These are phyloP conservation scores for Bujurquina vittata DNA, from an alignment of 2,113 vertebrate genomes.

Conservation along the genomic window DNA sequence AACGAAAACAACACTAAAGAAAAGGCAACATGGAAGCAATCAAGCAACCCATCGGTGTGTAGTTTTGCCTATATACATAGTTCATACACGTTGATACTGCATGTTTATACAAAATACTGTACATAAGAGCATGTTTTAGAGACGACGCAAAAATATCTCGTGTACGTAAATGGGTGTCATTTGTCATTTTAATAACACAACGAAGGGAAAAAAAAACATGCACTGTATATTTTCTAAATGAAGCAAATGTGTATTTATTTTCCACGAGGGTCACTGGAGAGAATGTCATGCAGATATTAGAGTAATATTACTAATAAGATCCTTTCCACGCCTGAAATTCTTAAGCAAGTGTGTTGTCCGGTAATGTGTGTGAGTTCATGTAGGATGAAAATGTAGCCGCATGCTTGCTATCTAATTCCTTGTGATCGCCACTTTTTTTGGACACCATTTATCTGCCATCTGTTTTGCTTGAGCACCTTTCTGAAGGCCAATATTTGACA, in stretches of 20 bases:
- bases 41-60: constrained; percentile 80
- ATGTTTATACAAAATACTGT: constrained; percentile 86
- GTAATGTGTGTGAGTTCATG: constrained; percentile 81
- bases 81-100: constrained; percentile 85
- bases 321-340: constrained; percentile 78
- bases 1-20: constrained; percentile 75
- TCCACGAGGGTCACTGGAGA: constrained; percentile 80
- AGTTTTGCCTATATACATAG: constrained; percentile 84
- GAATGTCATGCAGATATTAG: constrained; percentile 78
- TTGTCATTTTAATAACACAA: constrained; percentile 84
- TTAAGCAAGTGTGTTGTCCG: constrained; percentile 82
- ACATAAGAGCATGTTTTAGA: constrained; percentile 91
- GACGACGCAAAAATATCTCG: constrained; percentile 82
- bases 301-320: constrained; percentile 77
- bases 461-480: constrained; percentile 54
- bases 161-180: constrained; percentile 84
- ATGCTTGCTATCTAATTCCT: constrained; percentile 80
- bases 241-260: constrained; percentile 82
- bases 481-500: constrained; percentile 45
- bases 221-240: constrained; percentile 86
- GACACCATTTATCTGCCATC: constrained; percentile 41
- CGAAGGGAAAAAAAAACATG: constrained; percentile 76
- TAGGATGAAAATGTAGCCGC: constrained; percentile 83
- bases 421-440: constrained; percentile 58
- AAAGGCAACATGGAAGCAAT: constrained; percentile 79